Conservation (phyloP, 2,888 invertebrate genomes). For the Cosmorhoe ocellata region DNA sequence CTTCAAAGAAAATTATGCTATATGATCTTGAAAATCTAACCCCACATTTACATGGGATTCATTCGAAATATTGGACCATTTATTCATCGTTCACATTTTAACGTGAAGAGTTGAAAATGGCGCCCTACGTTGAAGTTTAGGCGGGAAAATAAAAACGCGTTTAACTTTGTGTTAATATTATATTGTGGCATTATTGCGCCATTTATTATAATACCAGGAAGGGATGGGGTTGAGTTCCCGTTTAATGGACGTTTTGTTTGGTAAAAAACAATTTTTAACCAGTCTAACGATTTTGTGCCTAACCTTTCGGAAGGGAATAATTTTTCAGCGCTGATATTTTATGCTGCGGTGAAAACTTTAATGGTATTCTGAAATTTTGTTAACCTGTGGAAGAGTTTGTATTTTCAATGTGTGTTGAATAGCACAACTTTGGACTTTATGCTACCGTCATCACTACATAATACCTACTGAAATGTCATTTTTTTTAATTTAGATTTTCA, state of each 20-base stretch:
- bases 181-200: slow-evolving; percentile 81
- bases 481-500: no score
- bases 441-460: no score
- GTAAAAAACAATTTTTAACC: slow-evolving; percentile 67
- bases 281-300: slow-evolving; percentile 65
- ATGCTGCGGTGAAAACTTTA: slow-evolving; percentile 44
- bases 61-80: slow-evolving; percentile 66
- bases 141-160: slow-evolving; percentile 78
- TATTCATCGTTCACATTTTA: slow-evolving; percentile 71
- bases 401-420: neutral
- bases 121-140: slow-evolving; percentile 63
- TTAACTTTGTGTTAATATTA: slow-evolving; percentile 83
- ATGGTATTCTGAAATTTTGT: slow-evolving; percentile 19
- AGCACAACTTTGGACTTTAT: no score
- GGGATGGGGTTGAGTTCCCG: slow-evolving; percentile 76
- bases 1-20: no score
- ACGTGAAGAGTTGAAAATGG: slow-evolving; percentile 23
- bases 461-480: no score
- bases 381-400: neutral
- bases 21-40: no score
- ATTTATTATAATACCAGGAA: slow-evolving; percentile 80
- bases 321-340: slow-evolving; percentile 57
- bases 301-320: slow-evolving; percentile 62
- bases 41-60: no score
- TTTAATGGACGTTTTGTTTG: slow-evolving; percentile 81